phyloP scores from a whole-genome alignment of 2,888 invertebrate species.

The Agonopterix heracliana region DNA sequence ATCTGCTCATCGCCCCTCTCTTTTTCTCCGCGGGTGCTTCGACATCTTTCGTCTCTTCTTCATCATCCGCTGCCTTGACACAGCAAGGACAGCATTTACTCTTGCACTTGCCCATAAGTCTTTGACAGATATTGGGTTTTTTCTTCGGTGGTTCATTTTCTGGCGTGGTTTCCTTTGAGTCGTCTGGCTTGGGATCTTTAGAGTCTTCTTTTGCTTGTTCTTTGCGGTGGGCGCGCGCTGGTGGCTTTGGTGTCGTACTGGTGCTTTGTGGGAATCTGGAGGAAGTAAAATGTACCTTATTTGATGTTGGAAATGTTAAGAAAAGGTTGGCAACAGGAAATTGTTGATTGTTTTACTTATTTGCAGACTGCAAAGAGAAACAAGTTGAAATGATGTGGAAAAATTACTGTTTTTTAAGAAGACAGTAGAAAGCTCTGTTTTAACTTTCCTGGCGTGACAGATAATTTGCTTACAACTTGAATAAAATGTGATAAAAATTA shows the following conservation, averaged over 20 bases:
- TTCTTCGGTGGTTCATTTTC: conserved; percentile 24
- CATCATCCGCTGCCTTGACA: conserved; percentile 42
- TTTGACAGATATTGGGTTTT: conserved; percentile 50
- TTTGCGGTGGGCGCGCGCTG: conserved; percentile 44
- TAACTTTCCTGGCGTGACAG: too few relatives aligned
- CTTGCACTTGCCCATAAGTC: conserved; percentile 60
- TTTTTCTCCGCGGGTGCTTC: conserved; percentile 23
- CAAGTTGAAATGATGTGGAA: too few relatives aligned
- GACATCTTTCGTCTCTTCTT: conserved; percentile 27
- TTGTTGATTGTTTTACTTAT: too few relatives aligned
- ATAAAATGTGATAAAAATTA: too few relatives aligned
- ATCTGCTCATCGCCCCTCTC: conserved; percentile 43
- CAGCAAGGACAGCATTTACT: conserved; percentile 70
- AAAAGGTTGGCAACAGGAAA: too few relatives aligned
- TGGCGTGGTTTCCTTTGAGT: conserved; percentile 19
- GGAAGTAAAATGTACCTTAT: not conserved
- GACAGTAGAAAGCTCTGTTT: too few relatives aligned
- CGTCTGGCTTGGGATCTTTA: conserved; percentile 8
- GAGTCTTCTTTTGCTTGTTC: conserved; percentile 17
- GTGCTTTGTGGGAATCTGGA: conserved; percentile 67
- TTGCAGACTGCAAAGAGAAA: too few relatives aligned
- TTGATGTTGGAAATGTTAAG: too few relatives aligned
- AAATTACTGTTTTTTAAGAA: too few relatives aligned
- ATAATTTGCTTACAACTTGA: too few relatives aligned
- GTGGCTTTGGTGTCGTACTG: conserved; percentile 64